Conservation (phyloP, 2,888 invertebrate genomes). For the Dynastes tityus region DNA sequence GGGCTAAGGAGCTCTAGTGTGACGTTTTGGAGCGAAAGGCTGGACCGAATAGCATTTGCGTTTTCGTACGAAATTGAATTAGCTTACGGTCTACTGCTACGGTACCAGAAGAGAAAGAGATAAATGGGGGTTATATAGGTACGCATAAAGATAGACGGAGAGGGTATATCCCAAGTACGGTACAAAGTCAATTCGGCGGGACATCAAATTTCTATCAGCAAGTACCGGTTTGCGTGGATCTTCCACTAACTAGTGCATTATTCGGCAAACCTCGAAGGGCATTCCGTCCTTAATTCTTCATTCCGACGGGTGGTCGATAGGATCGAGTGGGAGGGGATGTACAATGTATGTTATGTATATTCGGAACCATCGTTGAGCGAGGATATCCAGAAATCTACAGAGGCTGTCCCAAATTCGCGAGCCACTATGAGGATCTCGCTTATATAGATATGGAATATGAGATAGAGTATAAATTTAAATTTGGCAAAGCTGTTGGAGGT, state of each 20-base stretch:
- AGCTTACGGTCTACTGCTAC: slow-evolving; percentile 14
- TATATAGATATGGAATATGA: no score
- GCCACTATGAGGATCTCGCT: no score
- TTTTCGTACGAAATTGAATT: slow-evolving; percentile 45
- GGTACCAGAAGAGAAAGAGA: slow-evolving; percentile 4
- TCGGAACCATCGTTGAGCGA: slow-evolving; percentile 14
- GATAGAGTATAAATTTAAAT: no score
- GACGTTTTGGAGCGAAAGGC: slow-evolving; percentile 25
- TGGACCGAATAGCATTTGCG: slow-evolving; percentile 41
- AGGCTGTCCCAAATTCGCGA: no score
- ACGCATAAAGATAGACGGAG: no score
- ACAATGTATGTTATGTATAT: neutral
- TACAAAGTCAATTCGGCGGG: slow-evolving; percentile 43
- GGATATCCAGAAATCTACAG: neutral
- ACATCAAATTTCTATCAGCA: slow-evolving; percentile 50
- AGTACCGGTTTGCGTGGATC: slow-evolving; percentile 48
- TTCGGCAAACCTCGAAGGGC: slow-evolving; percentile 48
- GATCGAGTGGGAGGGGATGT: slow-evolving; percentile 3
- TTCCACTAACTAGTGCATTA: slow-evolving; percentile 51
- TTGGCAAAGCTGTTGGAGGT: no score
- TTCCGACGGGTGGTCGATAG: slow-evolving; percentile 39
- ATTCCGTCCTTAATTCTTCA: slow-evolving; percentile 51
- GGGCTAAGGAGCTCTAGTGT: neutral
- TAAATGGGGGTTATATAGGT: no score
- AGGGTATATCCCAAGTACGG: slow-evolving; percentile 7